Evolutionary conservation across 2,888 invertebrate genomes (phyloP).

Genomic region (Epinotia bilunana): DNA sequence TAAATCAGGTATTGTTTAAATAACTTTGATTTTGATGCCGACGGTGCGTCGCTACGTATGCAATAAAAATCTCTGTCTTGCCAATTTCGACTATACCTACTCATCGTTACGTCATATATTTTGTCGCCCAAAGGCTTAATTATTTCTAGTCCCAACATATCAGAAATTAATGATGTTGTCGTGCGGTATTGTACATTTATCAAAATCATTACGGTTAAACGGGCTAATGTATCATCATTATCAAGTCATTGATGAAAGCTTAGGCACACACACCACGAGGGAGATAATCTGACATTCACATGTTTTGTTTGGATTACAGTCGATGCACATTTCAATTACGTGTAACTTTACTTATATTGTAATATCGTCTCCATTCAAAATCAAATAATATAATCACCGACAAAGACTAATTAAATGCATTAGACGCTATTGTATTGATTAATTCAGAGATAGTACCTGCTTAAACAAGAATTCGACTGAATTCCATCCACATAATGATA

Average conservation of each 20-base stretch:
- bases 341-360: background rate
- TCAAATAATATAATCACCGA: too few relatives aligned
- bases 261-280: slow-evolving; percentile 5
- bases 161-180: slow-evolving; percentile 27
- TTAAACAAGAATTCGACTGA: too few relatives aligned
- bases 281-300: slow-evolving; percentile 11
- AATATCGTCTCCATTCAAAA: too few relatives aligned
- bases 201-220: slow-evolving; percentile 25
- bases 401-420: too few relatives aligned
- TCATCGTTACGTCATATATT: background rate
- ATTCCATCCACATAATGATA: too few relatives aligned
- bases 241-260: slow-evolving; percentile 26
- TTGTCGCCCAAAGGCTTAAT: background rate
- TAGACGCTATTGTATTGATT: too few relatives aligned
- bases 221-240: slow-evolving; percentile 36
- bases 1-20: too few relatives aligned
- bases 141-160: slow-evolving; percentile 7
- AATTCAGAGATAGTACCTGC: too few relatives aligned
- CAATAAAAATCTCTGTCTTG: background rate
- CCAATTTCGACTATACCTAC: background rate
- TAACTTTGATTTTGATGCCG: too few relatives aligned
- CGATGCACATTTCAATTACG: slow-evolving; percentile 7
- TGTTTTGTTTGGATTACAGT: slow-evolving; percentile 15
- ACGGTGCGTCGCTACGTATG: too few relatives aligned
- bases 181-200: slow-evolving; percentile 27